Evolutionary conservation across 2,113 vertebrate genomes (phyloP).

Genomic region (Pituophis catenifer): DNA sequence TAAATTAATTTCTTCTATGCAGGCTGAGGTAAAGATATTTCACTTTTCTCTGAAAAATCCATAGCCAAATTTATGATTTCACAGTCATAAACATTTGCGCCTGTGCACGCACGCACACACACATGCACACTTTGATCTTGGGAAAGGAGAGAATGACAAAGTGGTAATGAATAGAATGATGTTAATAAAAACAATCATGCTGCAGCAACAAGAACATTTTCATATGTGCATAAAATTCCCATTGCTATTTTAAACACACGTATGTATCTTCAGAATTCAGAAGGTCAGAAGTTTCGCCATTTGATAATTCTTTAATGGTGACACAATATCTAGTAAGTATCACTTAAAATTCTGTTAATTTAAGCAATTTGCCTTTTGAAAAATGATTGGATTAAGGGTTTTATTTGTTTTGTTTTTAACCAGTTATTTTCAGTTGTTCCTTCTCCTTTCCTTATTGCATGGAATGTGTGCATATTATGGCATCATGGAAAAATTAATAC

Average conservation of each 20-base stretch:
- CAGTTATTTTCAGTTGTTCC: not conserved
- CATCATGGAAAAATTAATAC: not conserved
- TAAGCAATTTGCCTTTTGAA: not conserved
- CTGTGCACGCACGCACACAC: not conserved
- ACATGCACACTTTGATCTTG: not conserved
- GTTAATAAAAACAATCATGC: not conserved
- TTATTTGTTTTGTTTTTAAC: not conserved
- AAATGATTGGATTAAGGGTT: not conserved
- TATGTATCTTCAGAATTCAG: not conserved
- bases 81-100: not conserved
- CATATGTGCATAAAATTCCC: not conserved
- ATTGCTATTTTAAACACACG: not conserved
- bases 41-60: conserved; percentile 30
- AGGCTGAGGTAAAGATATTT: conserved; percentile 27
- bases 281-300: too few relatives aligned
- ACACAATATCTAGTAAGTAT: not conserved
- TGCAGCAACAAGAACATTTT: not conserved
- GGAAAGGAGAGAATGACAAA: not conserved
- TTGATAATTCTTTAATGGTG: not conserved
- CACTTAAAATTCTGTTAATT: not conserved
- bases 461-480: not conserved
- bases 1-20: conserved; percentile 40
- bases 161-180: not conserved
- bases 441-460: not conserved
- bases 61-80: not conserved